Base-by-base conservation (phyloP, 23 tunicate species). In the Clavelina lepadiformis region DNA sequence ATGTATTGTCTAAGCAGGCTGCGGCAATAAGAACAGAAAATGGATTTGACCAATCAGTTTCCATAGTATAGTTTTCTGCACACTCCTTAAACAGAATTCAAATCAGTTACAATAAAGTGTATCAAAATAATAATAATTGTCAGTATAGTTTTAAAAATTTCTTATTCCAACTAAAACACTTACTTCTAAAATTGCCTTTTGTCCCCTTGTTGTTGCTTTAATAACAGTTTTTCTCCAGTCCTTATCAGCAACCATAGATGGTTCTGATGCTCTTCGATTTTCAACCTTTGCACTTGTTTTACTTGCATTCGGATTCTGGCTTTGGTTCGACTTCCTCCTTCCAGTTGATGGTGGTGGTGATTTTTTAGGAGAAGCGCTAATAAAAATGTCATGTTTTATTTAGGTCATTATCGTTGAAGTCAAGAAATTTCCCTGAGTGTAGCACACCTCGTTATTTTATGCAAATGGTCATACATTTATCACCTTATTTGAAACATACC, bases 211-310 rank as follows among this genome's bases (percentile, higher is more conserved):
- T 31, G 76, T 78, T 0, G 82, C 73, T 66, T 86, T 86, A 28
- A 86, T 86, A 8, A 86, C 95, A 72, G 35, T 86, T 78, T 78
- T 86, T 47, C 85, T 77, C 95, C 95, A 86, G 52, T 86, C 68
- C 50, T 77, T 77, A 33, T 41, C 38, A 7, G 66, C 66, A 28
- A 29, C 20, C 60, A 54, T 13, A 19, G 60, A 19, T 7, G 66
- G 45, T 28, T 60, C 66, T 60, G 44, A 26, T 7, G 45, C 11
- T 26, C 45, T 26, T 60, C 45, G 13, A 23, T 54, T n/a, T 18
- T 54, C 60, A 8, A 54, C 60, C 60, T 54, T 54, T 20, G n/a
- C 7, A 15, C 8, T 13, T n/a, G 21, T 15, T 13, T 13, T 20
- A 21, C 8, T 54, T 23, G 21, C 24, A 44, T 11, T 15, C 13